phyloP scores from a whole-genome alignment of 2,888 invertebrate species.

The Lingula anatina region DNA sequence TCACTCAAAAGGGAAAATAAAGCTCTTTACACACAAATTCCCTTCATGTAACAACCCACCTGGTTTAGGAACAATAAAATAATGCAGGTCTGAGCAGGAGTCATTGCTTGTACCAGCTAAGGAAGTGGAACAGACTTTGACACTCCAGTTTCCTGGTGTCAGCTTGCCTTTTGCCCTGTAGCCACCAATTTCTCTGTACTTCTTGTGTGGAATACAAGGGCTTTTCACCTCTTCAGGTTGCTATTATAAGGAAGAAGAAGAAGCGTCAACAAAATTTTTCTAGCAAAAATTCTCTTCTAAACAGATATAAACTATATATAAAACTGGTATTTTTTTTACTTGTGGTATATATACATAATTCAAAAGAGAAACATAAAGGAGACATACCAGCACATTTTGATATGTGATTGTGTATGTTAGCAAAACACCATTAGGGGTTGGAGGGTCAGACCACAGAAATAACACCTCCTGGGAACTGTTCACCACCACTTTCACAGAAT shows the following conservation, averaged over 20 bases:
- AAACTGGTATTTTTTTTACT: too few species aligned
- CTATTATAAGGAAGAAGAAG: too few species aligned
- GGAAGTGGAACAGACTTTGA: slow-evolving; percentile 71
- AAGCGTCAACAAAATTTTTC: too few species aligned
- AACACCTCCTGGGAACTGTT: slow-evolving; percentile 29
- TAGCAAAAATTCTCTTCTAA: too few species aligned
- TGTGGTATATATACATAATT: too few species aligned
- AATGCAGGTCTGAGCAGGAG: slow-evolving; percentile 30
- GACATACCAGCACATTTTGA: too few species aligned
- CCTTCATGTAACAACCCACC: too few species aligned
- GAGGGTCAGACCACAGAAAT: slow-evolving; percentile 71
- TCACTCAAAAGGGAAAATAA: too few species aligned
- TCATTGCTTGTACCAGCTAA: slow-evolving; percentile 66
- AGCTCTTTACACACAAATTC: too few species aligned
- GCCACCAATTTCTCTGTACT: slow-evolving; percentile 20
- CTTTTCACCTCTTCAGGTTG: neutral
- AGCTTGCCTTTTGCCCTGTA: slow-evolving; percentile 25
- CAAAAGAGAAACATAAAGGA: too few species aligned
- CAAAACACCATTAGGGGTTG: slow-evolving; percentile 80
- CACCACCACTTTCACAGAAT: slow-evolving; percentile 20
- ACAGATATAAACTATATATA: too few species aligned
- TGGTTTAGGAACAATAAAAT: slow-evolving; percentile 29
- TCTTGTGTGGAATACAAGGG: too few species aligned
- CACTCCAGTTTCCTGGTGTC: slow-evolving; percentile 75
- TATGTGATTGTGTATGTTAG: slow-evolving; percentile 79